Percentiles rank a stretch among this genome's conserved stretches.
These are phyloP conservation scores for Drosophila nannoptera DNA, from an alignment of 1,140 invertebrate genomes.

Conservation along the genomic window DNA sequence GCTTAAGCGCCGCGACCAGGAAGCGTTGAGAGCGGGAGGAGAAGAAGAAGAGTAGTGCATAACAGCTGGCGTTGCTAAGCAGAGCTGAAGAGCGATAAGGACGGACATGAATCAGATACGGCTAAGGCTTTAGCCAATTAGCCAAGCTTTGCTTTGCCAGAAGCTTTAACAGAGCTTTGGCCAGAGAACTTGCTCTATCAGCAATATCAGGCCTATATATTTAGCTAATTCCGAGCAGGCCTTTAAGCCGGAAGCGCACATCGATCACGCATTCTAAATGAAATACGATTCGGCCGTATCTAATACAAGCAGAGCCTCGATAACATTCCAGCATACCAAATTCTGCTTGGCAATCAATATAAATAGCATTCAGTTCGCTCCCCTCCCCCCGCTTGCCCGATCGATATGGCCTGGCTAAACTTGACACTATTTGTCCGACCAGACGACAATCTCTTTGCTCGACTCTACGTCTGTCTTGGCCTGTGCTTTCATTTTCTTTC, in stretches of 20 bases:
- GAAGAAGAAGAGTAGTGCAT: neutral
- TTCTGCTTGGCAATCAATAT: slow-evolving; percentile 25
- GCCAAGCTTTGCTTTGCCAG: neutral
- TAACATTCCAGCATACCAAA: slow-evolving; percentile 28
- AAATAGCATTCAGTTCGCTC: slow-evolving; percentile 20
- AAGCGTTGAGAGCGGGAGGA: neutral
- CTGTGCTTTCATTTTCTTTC: slow-evolving; percentile 3
- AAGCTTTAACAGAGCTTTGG: no score
- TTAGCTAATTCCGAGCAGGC: no score
- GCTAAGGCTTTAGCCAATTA: slow-evolving; percentile 24
- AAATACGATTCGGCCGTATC: slow-evolving; percentile 1
- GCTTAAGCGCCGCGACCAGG: slow-evolving; percentile 15
- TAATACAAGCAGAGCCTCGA: slow-evolving; percentile 14
- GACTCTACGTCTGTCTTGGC: slow-evolving; percentile 6
- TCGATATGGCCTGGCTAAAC: slow-evolving; percentile 67
- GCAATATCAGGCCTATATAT: neutral
- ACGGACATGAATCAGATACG: slow-evolving; percentile 5
- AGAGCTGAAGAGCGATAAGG: slow-evolving; percentile 7
- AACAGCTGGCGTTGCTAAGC: slow-evolving; percentile 2
- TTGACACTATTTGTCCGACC: slow-evolving; percentile 62
- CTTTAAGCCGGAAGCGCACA: neutral
- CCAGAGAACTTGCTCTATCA: neutral
- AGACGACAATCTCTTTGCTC: slow-evolving; percentile 9
- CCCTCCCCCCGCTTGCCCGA: slow-evolving; percentile 18
- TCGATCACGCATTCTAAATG: slow-evolving; percentile 34